Conservation (phyloP, 37 sponge, comb jelly and placozoan genomes). For the Ianthella basta region DNA sequence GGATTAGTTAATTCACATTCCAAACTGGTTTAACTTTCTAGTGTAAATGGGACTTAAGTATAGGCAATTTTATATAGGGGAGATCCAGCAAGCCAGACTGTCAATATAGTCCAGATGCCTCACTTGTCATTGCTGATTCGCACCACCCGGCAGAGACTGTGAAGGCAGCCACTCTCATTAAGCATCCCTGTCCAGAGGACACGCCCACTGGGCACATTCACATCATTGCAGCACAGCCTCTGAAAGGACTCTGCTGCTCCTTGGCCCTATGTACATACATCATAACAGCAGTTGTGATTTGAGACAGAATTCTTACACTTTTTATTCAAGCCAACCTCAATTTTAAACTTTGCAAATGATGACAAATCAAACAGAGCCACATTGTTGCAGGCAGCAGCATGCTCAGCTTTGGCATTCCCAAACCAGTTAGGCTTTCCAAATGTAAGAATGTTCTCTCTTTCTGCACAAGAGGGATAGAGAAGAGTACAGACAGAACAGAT, state of each 20-base stretch:
- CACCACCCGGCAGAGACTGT: conserved; percentile 68
- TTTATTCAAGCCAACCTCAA: conserved; percentile 35
- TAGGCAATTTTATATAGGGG: too few relatives aligned
- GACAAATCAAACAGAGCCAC: conserved; percentile 84
- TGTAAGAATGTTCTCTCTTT: conserved; percentile 36
- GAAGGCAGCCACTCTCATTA: conserved; percentile 77
- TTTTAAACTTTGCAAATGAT: conserved; percentile 77
- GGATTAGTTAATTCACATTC: too few relatives aligned
- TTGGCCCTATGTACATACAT: conserved; percentile 27
- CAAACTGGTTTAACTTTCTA: too few relatives aligned
- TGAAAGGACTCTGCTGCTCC: conserved; percentile 39
- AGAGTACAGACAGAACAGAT: too few relatives aligned
- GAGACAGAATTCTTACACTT: background rate
- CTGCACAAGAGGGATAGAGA: background rate
- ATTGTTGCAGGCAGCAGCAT: conserved; percentile 56
- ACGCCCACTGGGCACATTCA: conserved; percentile 48
- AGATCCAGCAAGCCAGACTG: background rate
- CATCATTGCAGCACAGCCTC: conserved; percentile 52
- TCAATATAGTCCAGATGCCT: background rate
- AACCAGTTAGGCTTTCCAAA: conserved; percentile 75
- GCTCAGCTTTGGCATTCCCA: conserved; percentile 58
- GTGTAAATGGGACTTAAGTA: too few relatives aligned
- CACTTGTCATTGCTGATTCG: conserved; percentile 52
- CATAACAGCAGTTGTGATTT: background rate
- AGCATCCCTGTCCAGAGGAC: conserved; percentile 84